Base-by-base conservation (phyloP, 2,888 invertebrate genomes). In the Seira musarum region DNA sequence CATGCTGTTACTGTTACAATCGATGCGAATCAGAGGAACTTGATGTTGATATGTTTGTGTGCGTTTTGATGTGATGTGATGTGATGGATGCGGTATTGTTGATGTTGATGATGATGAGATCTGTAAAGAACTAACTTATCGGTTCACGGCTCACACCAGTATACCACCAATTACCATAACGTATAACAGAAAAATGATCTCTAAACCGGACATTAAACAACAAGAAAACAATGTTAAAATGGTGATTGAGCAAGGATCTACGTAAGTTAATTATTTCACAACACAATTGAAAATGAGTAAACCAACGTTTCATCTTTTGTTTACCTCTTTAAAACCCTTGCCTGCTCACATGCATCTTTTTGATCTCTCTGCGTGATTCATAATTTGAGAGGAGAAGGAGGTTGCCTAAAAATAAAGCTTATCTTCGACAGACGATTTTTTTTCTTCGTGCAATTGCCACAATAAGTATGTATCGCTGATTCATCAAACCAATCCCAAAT, bases 301-400 rank as follows among this genome's bases (percentile, higher is more conserved):
- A 57, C n/a, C 17, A 57, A n/a, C n/a, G 57, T 57, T 57, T 57
- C 57, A 57, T 57, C 57, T 57, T n/a, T n/a, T 57, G 57, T 57
- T 57, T 57, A 57, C 57, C 40, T 40, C 13, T 40, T 40, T n/a
- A n/a, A n/a, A n/a, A n/a, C n/a, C n/a, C n/a, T n/a, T n/a, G n/a
- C n/a, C n/a, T n/a, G n/a, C n/a, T n/a, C n/a, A n/a, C n/a, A n/a
- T n/a, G n/a, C n/a, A 57, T n/a, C 6, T 57, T 57, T 57, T 57
- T 57, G 10, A 57, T 57, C 57, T 57, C 68, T 57, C 21, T 67
- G 19, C 49, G 46, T 65, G 46, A 57, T 57, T 57, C 57, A 57
- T 57, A 40, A 5, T n/a, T 8, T 17, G n/a, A 57, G n/a, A n/a
- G 57, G 17, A 13, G 57, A 57, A 57, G 57, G 57, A 17, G 10